These are phyloP conservation scores for Aethes cnicana DNA, from an alignment of 2,888 invertebrate genomes.

Conservation along the genomic window DNA sequence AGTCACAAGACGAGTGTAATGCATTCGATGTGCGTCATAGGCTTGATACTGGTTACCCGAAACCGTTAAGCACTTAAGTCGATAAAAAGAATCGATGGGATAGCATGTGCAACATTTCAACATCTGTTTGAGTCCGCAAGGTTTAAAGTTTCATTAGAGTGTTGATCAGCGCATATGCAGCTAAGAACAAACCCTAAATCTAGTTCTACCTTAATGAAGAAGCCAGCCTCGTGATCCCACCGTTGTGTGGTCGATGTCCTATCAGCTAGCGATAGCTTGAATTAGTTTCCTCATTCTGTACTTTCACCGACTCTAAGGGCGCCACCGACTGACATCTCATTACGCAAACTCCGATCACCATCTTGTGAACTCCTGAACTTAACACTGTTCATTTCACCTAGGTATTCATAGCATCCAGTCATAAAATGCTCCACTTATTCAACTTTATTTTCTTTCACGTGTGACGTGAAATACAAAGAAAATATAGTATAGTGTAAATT, in stretches of 20 bases:
- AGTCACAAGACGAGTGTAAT: constrained; percentile 46
- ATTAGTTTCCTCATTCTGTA: constrained; percentile 61
- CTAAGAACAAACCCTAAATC: too few relatives aligned
- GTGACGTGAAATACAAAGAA: not conserved
- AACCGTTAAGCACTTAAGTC: constrained; percentile 23
- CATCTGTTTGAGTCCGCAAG: not conserved
- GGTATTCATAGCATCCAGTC: not conserved
- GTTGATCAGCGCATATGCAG: too few relatives aligned
- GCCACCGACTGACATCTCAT: constrained; percentile 61
- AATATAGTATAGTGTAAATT: too few relatives aligned
- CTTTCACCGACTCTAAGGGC: constrained; percentile 66
- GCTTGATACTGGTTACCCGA: constrained; percentile 15
- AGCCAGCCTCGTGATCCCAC: constrained; percentile 31
- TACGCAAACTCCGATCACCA: constrained; percentile 66
- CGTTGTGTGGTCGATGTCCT: constrained; percentile 47
- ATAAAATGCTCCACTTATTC: not conserved
- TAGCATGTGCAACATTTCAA: constrained; percentile 5
- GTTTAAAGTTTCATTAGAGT: not conserved
- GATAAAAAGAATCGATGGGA: constrained; percentile 10
- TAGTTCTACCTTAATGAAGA: constrained; percentile 15
- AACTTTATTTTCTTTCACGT: not conserved
- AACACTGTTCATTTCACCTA: constrained; percentile 6
- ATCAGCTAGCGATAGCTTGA: constrained; percentile 54
- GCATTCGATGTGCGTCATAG: constrained; percentile 18
- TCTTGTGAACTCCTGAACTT: constrained; percentile 41